These are phyloP conservation scores for Parnassius smintheus DNA, from an alignment of 2,888 invertebrate genomes.

Conservation along the genomic window DNA sequence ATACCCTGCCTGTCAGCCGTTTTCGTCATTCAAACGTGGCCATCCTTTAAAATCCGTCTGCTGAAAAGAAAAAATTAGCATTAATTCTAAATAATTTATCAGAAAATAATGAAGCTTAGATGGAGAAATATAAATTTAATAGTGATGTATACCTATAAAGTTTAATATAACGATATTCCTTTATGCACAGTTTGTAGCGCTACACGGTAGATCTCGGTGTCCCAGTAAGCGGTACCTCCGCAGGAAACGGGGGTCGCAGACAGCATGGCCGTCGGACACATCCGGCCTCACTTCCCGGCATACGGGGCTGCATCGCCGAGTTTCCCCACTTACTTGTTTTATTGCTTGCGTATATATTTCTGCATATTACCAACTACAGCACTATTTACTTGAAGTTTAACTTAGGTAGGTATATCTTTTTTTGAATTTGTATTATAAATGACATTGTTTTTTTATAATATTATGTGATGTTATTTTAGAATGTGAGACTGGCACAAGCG, in stretches of 20 bases:
- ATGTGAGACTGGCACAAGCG: too few species aligned
- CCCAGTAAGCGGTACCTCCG: conserved; percentile 27
- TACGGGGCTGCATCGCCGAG: conserved; percentile 19
- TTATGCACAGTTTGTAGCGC: conserved; percentile 21
- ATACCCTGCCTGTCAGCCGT: too few species aligned
- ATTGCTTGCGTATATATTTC: conserved; percentile 21
- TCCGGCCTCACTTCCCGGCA: conserved; percentile 42
- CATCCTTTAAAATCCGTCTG: too few species aligned
- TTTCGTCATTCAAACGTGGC: too few species aligned
- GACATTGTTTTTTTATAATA: not conserved
- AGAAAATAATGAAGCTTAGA: too few species aligned
- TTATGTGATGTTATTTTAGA: not conserved
- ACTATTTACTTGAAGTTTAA: not conserved
- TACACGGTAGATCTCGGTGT: conserved; percentile 23
- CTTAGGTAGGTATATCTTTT: too few species aligned
- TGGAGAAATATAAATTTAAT: too few species aligned
- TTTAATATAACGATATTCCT: not conserved
- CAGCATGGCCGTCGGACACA: conserved; percentile 59
- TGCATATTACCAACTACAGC: not conserved
- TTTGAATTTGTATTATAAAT: not conserved
- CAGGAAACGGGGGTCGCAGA: conserved; percentile 49
- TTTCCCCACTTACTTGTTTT: conserved; percentile 25
- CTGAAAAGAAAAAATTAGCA: too few species aligned
- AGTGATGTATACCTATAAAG: not conserved
- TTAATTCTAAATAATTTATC: too few species aligned